phyloP scores from a whole-genome alignment of 2,888 invertebrate genomes.

The Caenorhabditis afra region DNA sequence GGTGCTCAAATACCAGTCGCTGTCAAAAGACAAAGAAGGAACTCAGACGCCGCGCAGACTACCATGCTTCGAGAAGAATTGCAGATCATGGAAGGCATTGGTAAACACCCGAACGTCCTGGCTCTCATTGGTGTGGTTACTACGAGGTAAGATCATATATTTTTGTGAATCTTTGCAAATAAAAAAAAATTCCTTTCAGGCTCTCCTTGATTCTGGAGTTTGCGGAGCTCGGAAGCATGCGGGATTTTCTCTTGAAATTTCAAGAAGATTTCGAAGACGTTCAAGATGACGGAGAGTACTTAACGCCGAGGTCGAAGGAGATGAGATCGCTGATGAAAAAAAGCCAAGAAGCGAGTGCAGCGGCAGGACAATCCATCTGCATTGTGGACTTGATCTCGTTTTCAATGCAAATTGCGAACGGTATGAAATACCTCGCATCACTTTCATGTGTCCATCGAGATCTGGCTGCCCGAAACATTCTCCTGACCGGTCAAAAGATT shows the following conservation, averaged over 20 bases:
- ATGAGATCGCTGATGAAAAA: conserved; percentile 43
- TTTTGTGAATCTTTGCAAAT: too few species aligned
- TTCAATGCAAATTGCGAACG: conserved; percentile 94
- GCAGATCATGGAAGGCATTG: conserved; percentile 68
- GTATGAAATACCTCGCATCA: conserved; percentile 98
- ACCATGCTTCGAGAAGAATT: conserved; percentile 67
- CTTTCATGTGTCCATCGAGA: conserved; percentile 94
- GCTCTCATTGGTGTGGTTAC: conserved; percentile 67
- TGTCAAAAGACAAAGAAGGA: too few species aligned
- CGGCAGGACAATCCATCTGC: conserved; percentile 24
- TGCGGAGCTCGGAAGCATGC: too few species aligned
- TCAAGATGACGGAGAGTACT: too few species aligned
- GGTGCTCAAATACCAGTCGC: conserved; percentile 61
- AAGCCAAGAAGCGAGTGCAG: not conserved
- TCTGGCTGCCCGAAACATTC: conserved; percentile 94
- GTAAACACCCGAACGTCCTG: conserved; percentile 70
- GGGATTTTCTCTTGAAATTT: too few species aligned
- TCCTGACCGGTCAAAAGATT: conserved; percentile 93
- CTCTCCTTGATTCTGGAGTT: conserved; percentile 16
- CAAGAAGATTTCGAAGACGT: too few species aligned
- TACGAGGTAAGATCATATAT: conserved; percentile 47
- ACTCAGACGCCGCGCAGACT: conserved; percentile 54
- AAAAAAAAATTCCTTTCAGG: not conserved
- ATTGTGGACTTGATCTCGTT: conserved; percentile 89
- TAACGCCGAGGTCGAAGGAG: conserved; percentile 57